A percentile compares a stretch with the other conserved stretches of the same genome.
These are phyloP conservation scores for Eriocheir sinensis DNA, from an alignment of 1,140 invertebrate genomes.

Conservation along the genomic window DNA sequence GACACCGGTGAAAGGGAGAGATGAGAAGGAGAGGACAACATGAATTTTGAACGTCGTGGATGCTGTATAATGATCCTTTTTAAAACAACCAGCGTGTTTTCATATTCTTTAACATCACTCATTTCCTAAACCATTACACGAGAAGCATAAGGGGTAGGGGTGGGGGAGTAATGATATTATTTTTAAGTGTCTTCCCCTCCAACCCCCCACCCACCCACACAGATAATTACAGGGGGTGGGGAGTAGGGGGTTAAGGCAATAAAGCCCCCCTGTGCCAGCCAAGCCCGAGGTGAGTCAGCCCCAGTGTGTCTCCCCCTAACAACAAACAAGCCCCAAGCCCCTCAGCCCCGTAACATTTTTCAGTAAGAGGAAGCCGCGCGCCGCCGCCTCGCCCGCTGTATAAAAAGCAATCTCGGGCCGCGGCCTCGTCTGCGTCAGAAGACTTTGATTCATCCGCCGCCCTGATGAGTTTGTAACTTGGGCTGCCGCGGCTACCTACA, in stretches of 20 bases:
- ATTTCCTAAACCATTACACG: no score
- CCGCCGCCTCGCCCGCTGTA: background rate
- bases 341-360: slow-evolving; percentile 13
- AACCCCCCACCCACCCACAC: no score
- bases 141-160: no score
- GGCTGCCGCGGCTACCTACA: background rate
- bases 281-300: background rate
- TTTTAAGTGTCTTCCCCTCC: no score
- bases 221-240: background rate
- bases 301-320: background rate
- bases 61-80: no score
- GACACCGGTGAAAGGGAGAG: no score
- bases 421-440: background rate
- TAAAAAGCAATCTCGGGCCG: background rate
- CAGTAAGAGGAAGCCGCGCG: slow-evolving; percentile 6
- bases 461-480: background rate
- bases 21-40: no score
- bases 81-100: no score
- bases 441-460: slow-evolving; percentile 13
- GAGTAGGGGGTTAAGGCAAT: no score
- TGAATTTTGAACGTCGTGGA: no score
- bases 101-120: no score
- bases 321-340: background rate
- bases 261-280: background rate
- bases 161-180: no score